Base-by-base conservation (phyloP, 2,113 vertebrate genomes). In the Corythoichthys intestinalis region DNA sequence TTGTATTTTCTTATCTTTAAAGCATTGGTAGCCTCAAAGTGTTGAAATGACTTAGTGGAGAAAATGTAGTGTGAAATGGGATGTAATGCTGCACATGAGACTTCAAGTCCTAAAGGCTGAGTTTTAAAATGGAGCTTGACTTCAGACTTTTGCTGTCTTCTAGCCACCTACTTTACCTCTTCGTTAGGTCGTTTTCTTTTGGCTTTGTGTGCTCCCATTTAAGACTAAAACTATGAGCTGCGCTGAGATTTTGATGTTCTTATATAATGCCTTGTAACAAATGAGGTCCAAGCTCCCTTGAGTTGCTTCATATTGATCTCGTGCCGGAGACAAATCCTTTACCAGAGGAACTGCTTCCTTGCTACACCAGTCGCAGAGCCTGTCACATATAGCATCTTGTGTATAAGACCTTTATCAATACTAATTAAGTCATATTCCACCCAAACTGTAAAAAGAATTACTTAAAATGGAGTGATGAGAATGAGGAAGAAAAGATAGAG, bases 231-330 rank as follows among this genome's bases (percentile, higher is more conserved):
- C 62, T 67, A 47, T 53, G 60, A 77, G 46, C 48, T 70, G 81
- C 60, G 66, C 66, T 78, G 72, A 82, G 76, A 80, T 71, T 87
- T 70, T 73, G 65, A 65, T 69, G 62, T 53, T 77, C 74, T 77
- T 89, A 85, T 88, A 87, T 78, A 84, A 80, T 77, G 69, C 50
- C 9, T 65, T 17, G 60, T 77, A 73, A 85, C 79, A 84, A 84
- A 84, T 81, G 54, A 79, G 78, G 77, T 76, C 52, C 66, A 65
- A 73, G 72, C 69, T 75, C 76, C 80, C 83, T 64, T 56, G 79
- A 78, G 82, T 58, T 49, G 71, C 79, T 78, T 41, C 66, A 11
- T 53, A 71, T 72, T 83, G 73, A 77, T 85, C 83, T 83, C 17
- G n/a, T 70, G 72, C 74, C 72, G 61, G 68, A 80, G 75, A 67